Percentiles rank a stretch among this genome's conserved stretches.
Evolutionary conservation across 2,888 invertebrate species (phyloP).

Genomic region (Pediacus dermestoides): DNA sequence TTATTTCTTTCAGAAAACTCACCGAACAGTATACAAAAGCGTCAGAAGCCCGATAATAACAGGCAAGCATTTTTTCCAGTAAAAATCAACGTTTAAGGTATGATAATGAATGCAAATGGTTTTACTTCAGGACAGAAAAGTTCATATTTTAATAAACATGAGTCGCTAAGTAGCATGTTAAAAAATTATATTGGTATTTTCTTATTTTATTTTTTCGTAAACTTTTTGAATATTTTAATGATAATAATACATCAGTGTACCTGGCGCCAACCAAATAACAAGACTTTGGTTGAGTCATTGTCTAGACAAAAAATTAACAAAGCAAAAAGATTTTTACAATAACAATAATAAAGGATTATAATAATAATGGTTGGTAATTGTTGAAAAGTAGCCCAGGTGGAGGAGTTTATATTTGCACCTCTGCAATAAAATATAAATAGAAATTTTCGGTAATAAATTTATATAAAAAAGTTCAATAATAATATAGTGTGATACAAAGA

Average conservation of each 20-base stretch:
- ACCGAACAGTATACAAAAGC: too few relatives aligned
- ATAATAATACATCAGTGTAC: conserved; percentile 2
- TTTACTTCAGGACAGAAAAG: conserved; percentile 22
- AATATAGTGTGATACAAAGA: too few relatives aligned
- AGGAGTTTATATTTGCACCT: too few relatives aligned
- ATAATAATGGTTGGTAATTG: too few relatives aligned
- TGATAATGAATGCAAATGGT: conserved; percentile 38
- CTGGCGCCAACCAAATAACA: conserved; percentile 10
- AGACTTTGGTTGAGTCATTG: conserved; percentile 6
- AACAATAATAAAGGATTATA: neutral
- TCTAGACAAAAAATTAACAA: conserved; percentile 7
- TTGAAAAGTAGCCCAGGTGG: too few relatives aligned
- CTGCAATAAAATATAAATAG: too few relatives aligned
- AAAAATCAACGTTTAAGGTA: conserved; percentile 20
- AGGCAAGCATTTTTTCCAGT: too few relatives aligned
- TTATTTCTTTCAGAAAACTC: too few relatives aligned
- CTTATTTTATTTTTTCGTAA: neutral
- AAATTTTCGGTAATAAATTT: too few relatives aligned
- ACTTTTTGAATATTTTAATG: conserved; percentile 4
- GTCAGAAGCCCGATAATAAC: too few relatives aligned
- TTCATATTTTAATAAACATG: conserved; percentile 36
- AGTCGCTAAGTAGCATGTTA: conserved; percentile 31
- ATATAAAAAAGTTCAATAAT: too few relatives aligned
- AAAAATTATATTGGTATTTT: conserved; percentile 16
- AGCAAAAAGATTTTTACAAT: neutral